Evolutionary conservation across 2,113 vertebrate genomes (phyloP).

Genomic region (Sisor rabdophorus): DNA sequence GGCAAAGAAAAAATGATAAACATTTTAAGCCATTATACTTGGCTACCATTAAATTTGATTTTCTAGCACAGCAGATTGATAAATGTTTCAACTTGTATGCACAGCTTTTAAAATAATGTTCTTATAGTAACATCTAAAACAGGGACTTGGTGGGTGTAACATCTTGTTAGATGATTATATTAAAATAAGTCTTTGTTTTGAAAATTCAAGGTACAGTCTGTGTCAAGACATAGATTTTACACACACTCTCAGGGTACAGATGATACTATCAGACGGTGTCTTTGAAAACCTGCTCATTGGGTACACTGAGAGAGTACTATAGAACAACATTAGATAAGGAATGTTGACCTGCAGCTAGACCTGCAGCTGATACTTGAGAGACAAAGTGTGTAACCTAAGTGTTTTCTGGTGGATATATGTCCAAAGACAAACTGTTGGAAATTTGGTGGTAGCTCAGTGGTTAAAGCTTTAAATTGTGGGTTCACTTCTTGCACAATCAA

Average conservation of each 20-base stretch:
- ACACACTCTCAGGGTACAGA: constrained; percentile 15
- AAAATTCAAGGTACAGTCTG: neutral
- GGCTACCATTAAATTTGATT: neutral
- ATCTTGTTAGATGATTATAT: neutral
- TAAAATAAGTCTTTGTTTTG: too few relatives aligned
- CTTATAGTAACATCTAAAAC: neutral
- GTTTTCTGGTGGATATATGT: neutral
- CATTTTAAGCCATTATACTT: neutral
- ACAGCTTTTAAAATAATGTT: neutral
- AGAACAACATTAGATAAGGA: neutral
- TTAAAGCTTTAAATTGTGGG: too few relatives aligned
- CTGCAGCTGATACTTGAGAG: neutral
- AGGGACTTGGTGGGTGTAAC: neutral
- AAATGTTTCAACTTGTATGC: too few relatives aligned
- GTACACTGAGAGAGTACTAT: neutral
- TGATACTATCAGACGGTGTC: constrained; percentile 27
- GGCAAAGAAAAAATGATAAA: neutral
- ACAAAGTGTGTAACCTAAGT: neutral
- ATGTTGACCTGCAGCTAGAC: neutral
- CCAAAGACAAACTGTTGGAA: neutral
- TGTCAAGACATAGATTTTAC: neutral
- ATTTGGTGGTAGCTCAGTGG: too few relatives aligned
- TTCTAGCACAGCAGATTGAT: neutral
- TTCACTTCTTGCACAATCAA: too few relatives aligned
- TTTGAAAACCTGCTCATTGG: constrained; percentile 33